phyloP scores from a whole-genome alignment of 2,797 vertebrate species.

The Galaxias olidus region DNA sequence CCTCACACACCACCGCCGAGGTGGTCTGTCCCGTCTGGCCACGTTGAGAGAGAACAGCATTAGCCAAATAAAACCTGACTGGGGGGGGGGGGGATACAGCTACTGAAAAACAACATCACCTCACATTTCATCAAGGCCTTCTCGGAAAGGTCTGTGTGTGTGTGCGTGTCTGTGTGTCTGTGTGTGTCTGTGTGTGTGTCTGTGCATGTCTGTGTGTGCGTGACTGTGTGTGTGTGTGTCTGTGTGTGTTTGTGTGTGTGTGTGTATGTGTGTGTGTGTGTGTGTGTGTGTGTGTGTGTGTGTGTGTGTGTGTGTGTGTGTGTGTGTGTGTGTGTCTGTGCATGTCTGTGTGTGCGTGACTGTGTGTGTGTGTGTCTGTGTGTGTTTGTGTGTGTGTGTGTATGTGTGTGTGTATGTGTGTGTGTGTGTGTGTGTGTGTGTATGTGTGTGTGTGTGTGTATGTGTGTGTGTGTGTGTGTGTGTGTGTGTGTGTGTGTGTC shows the following conservation, averaged over 20 bases:
- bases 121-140: constrained; percentile 33
- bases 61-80: neutral
- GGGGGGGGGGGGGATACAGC: constrained; percentile 15
- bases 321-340: constrained; percentile 8
- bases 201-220: too few species aligned
- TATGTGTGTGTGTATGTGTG: too few species aligned
- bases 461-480: neutral
- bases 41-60: too few species aligned
- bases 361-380: neutral
- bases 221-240: too few species aligned
- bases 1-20: too few species aligned
- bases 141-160: constrained; percentile 33
- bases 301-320: constrained; percentile 7
- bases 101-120: constrained; percentile 42
- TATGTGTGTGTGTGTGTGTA: constrained; percentile 6
- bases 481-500: constrained; percentile 4
- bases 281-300: constrained; percentile 39
- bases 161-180: constrained; percentile 13
- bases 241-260: neutral
- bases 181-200: neutral
- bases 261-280: constrained; percentile 23
- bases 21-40: too few species aligned
- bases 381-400: too few species aligned
- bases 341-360: constrained; percentile 7
- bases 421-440: too few species aligned